A percentile compares a stretch with the other conserved stretches of the same genome.
Evolutionary conservation across 2,888 invertebrate species (phyloP).

Genomic region (Andricus curvator): DNA sequence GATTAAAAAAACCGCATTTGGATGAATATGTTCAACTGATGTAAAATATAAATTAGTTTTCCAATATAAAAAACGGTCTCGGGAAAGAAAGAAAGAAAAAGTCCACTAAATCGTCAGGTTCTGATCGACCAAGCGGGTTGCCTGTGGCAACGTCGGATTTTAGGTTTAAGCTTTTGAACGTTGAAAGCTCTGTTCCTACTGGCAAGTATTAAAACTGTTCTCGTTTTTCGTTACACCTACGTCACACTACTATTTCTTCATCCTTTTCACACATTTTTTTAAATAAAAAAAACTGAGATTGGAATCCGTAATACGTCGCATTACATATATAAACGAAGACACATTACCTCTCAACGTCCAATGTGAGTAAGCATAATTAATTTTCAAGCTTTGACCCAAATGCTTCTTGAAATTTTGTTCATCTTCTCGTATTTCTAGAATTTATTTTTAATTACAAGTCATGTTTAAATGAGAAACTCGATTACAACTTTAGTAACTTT

Average conservation of each 20-base stretch:
- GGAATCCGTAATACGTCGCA: neutral
- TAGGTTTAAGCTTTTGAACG: constrained; percentile 59
- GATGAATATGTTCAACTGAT: neutral
- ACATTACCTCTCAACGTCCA: neutral
- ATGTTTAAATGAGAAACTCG: neutral
- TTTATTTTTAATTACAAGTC: neutral
- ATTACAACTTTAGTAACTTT: neutral
- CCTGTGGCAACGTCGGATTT: constrained; percentile 66
- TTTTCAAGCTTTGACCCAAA: neutral
- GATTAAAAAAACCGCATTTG: no score
- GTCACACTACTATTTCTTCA: constrained; percentile 4
- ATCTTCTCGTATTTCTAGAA: neutral
- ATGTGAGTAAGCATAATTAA: constrained; percentile 16
- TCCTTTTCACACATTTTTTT: neutral
- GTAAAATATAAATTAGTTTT: neutral
- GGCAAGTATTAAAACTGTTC: constrained; percentile 31
- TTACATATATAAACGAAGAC: neutral
- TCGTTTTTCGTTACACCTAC: constrained; percentile 15
- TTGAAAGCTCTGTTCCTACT: constrained; percentile 44
- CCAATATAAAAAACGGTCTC: neutral
- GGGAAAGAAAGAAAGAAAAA: neutral
- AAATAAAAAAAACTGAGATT: neutral
- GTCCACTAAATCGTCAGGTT: neutral
- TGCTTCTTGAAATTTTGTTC: neutral
- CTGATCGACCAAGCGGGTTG: constrained; percentile 70